Percentiles rank a stretch among this genome's conserved stretches.
Conservation (phyloP, 2,113 vertebrate genomes). For the Egretta garzetta region DNA sequence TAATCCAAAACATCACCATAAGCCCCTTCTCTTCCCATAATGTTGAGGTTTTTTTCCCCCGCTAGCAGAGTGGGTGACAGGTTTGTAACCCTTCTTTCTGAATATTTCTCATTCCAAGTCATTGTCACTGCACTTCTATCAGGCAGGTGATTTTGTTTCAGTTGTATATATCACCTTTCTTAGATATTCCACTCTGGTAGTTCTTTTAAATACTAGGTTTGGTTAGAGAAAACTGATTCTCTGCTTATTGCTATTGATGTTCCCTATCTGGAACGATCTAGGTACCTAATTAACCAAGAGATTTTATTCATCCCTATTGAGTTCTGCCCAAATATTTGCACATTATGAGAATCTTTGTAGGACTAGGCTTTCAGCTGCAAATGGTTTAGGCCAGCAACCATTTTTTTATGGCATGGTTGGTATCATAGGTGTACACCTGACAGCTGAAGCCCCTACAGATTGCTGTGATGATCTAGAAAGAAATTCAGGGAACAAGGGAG, state of each 20-base stretch:
- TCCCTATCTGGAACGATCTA: background rate
- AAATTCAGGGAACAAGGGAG: background rate
- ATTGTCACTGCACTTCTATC: background rate
- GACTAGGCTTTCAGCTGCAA: background rate
- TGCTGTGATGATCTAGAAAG: background rate
- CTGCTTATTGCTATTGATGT: accelerated
- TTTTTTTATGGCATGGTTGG: background rate
- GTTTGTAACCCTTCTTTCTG: background rate
- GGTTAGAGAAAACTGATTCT: background rate
- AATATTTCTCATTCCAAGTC: background rate
- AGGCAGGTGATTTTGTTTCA: background rate
- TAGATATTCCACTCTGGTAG: background rate
- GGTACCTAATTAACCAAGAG: background rate
- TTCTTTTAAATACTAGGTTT: background rate
- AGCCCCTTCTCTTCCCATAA: background rate
- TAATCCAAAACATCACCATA: background rate
- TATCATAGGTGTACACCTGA: background rate
- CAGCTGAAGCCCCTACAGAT: background rate
- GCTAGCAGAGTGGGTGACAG: background rate
- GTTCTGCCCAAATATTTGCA: background rate
- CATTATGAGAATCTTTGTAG: background rate
- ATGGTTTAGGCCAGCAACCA: background rate
- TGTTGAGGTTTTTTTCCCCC: background rate
- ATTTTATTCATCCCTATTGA: background rate
- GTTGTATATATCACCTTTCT: accelerated